Conservation (phyloP, 2,888 invertebrate species). For the Drosophila rubida region DNA sequence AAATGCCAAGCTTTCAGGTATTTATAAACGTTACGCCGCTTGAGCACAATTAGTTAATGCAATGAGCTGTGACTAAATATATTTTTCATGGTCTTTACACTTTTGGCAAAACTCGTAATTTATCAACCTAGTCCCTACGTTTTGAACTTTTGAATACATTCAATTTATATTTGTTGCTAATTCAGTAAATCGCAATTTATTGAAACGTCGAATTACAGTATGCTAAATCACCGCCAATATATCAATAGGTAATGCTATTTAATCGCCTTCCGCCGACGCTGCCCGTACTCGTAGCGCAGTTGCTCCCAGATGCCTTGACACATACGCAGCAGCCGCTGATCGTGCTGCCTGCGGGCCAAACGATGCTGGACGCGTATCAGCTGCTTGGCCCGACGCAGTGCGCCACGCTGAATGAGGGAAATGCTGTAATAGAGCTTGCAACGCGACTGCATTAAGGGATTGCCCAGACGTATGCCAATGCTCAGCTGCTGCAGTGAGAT, state of each 20-base stretch:
- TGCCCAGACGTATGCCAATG: slow-evolving; percentile 92
- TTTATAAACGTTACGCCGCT: neutral
- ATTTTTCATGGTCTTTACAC: too few relatives aligned
- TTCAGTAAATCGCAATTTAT: too few relatives aligned
- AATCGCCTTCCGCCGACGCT: slow-evolving; percentile 1
- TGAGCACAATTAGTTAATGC: neutral
- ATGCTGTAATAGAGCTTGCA: slow-evolving; percentile 94
- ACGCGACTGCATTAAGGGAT: slow-evolving; percentile 91
- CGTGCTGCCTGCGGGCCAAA: slow-evolving; percentile 84
- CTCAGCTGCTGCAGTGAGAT: slow-evolving; percentile 94
- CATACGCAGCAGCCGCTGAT: slow-evolving; percentile 90
- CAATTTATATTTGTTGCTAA: too few relatives aligned
- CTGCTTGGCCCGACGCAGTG: slow-evolving; percentile 87
- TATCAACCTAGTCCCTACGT: too few relatives aligned
- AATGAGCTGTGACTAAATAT: neutral
- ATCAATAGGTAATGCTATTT: neutral
- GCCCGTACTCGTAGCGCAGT: slow-evolving; percentile 86
- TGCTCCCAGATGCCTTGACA: slow-evolving; percentile 95
- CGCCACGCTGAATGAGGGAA: slow-evolving; percentile 93
- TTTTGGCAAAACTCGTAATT: too few relatives aligned
- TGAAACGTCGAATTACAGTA: too few relatives aligned
- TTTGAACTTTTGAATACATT: too few relatives aligned
- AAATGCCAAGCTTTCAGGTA: neutral
- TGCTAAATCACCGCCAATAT: too few relatives aligned
- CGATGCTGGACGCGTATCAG: slow-evolving; percentile 87